These are phyloP conservation scores for Chaitophorus viminalis DNA, from an alignment of 2,888 invertebrate species.

Conservation along the genomic window DNA sequence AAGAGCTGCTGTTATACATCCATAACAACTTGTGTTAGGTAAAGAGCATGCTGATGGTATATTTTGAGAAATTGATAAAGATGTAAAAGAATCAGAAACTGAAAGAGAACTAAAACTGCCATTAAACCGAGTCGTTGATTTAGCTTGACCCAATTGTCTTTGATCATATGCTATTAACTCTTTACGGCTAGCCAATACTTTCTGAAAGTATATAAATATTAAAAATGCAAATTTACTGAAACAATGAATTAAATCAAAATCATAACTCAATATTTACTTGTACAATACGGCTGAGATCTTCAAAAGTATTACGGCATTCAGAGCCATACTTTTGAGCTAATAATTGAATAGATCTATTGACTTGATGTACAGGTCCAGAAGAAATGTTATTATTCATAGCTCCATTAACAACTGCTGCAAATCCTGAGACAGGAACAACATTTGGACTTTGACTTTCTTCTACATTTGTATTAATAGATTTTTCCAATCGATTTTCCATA, in stretches of 20 bases:
- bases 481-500: constrained; percentile 84
- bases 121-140: constrained; percentile 56
- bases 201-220: constrained; percentile 70
- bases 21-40: constrained; percentile 73
- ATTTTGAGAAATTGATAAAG: constrained; percentile 59
- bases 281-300: constrained; percentile 81
- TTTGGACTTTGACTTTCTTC: constrained; percentile 51
- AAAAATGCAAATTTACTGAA: neutral
- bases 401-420: constrained; percentile 59
- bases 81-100: constrained; percentile 43
- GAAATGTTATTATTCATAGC: constrained; percentile 61
- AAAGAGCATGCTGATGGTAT: constrained; percentile 54
- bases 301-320: constrained; percentile 94
- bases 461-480: constrained; percentile 70
- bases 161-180: constrained; percentile 93
- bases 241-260: neutral
- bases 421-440: constrained; percentile 51
- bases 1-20: constrained; percentile 89
- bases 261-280: constrained; percentile 66
- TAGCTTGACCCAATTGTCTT: constrained; percentile 75
- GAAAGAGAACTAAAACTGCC: constrained; percentile 51
- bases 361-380: constrained; percentile 67
- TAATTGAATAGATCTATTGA: constrained; percentile 92
- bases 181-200: constrained; percentile 88
- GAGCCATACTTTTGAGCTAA: constrained; percentile 94